Percentiles rank a stretch among this genome's conserved stretches.
These are phyloP conservation scores for Cerastis leucographa DNA, from an alignment of 2,888 invertebrate species.

Conservation along the genomic window DNA sequence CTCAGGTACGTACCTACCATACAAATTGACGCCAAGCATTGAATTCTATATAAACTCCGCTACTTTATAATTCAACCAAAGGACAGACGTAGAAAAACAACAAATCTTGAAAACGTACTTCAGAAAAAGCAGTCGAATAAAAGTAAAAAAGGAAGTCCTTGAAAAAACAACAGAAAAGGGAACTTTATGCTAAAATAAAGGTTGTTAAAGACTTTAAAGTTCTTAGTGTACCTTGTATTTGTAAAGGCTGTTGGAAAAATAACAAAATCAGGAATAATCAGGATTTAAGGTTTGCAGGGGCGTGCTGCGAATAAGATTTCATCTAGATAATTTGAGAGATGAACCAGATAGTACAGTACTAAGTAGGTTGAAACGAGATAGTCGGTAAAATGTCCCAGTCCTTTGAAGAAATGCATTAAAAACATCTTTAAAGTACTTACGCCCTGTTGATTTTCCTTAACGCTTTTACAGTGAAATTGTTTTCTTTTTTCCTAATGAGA, in stretches of 20 bases:
- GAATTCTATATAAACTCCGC: not conserved
- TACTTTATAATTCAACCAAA: constrained; percentile 33
- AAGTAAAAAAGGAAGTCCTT: constrained; percentile 32
- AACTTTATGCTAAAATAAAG: constrained; percentile 49
- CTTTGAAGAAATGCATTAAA: constrained; percentile 51
- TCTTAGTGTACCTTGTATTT: constrained; percentile 43
- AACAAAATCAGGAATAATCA: constrained; percentile 63
- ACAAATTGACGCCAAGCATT: constrained; percentile 9
- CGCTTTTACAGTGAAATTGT: constrained; percentile 40
- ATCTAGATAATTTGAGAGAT: constrained; percentile 61
- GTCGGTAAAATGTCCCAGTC: constrained; percentile 14
- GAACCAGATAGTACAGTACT: constrained; percentile 38
- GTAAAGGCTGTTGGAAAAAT: constrained; percentile 35
- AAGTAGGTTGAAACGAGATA: constrained; percentile 32
- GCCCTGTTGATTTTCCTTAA: constrained; percentile 41
- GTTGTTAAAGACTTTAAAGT: constrained; percentile 50
- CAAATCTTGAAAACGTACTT: constrained; percentile 8
- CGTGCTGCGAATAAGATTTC: constrained; percentile 61
- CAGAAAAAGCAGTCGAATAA: constrained; percentile 3
- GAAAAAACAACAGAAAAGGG: constrained; percentile 25
- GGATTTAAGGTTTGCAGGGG: constrained; percentile 26
- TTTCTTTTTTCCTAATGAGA: constrained; percentile 37
- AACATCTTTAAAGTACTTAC: constrained; percentile 28
- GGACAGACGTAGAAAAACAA: constrained; percentile 4
- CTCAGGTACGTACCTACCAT: not conserved